Evolutionary conservation across 2,888 invertebrate species (phyloP), one percentile per base, ranked within the genome.

Genomic region (Notodonta ziczac): DNA sequence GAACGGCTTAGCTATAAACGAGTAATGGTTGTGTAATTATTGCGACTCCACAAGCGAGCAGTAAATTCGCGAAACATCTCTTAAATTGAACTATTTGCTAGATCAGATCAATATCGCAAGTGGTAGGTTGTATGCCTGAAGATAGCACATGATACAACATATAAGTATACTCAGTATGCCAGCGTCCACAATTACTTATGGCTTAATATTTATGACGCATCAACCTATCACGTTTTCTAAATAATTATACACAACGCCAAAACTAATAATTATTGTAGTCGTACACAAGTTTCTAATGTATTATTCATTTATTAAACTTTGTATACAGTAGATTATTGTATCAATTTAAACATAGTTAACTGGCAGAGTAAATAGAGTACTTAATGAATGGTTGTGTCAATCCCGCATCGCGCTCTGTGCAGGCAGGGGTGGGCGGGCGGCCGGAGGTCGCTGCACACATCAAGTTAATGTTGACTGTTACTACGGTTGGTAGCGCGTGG

Each of bases 1-100:
- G n/a, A n/a, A n/a, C 46, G 13, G 46, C n/a, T 46, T n/a, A 46
- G 46, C 46, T 46, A 46, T 46, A 46, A 50, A 50, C 50, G 50
- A 16, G 50, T 50, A 50, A 50, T 16, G 50, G 8, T 8, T 50
- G 50, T 50, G 8, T 16, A 50, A 46, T 46, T 13, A 46, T n/a
- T 46, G 13, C 46, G 13, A n/a, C n/a, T 46, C n/a, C 46, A n/a
- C 46, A n/a, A 46, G 46, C 46, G n/a, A 46, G 46, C 46, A n/a
- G 5, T 46, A 5, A 46, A 42, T 0, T 13, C 42, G 10, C 4
- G 46, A 5, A 46, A 5, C n/a, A 10, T 46, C 5, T 46, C n/a
- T 2, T n/a, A n/a, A 46, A 5, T 3, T 46, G 46, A n/a, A n/a
- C 46, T n/a, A 10, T n/a, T 46, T 2, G 10, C 7, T 13, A n/a